Conservation (phyloP, 2,888 invertebrate genomes). For the Conistra vaccinii region DNA sequence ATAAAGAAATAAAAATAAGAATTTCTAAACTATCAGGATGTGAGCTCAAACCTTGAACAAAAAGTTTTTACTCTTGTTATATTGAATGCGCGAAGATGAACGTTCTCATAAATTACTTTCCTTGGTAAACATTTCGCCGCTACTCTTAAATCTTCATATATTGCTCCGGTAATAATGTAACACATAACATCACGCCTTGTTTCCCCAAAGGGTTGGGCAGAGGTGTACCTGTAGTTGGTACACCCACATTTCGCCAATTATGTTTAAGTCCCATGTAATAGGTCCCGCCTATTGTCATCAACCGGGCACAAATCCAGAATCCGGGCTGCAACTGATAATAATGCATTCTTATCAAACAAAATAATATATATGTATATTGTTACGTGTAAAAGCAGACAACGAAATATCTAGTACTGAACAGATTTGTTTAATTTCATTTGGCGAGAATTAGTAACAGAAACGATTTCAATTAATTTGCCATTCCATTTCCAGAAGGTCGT, state of each 20-base stretch:
- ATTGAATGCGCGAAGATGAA: conserved; percentile 10
- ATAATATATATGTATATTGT: not conserved
- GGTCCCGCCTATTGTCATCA: too few species aligned
- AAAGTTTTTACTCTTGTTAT: not conserved
- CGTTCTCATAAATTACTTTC: conserved; percentile 2
- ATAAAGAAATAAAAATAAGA: not conserved
- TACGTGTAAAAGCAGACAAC: not conserved
- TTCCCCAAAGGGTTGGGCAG: too few species aligned
- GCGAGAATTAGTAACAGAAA: not conserved
- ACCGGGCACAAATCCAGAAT: too few species aligned
- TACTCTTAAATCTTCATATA: conserved; percentile 8
- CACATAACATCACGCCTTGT: too few species aligned
- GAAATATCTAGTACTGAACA: not conserved
- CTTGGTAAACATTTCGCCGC: conserved; percentile 15
- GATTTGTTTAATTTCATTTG: conserved; percentile 8
- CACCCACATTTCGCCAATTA: too few species aligned
- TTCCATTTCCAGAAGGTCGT: not conserved
- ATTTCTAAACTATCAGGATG: not conserved
- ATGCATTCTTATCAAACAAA: conserved; percentile 1
- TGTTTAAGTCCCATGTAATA: too few species aligned
- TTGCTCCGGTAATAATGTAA: conserved; percentile 13
- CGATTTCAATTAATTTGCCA: not conserved
- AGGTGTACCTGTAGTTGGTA: too few species aligned
- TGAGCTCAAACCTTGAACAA: not conserved
- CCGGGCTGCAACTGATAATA: too few species aligned